A percentile compares a stretch with the other conserved stretches of the same genome.
Evolutionary conservation across 2,797 vertebrate species (phyloP).

Genomic region (Acrocephalus scirpaceus): DNA sequence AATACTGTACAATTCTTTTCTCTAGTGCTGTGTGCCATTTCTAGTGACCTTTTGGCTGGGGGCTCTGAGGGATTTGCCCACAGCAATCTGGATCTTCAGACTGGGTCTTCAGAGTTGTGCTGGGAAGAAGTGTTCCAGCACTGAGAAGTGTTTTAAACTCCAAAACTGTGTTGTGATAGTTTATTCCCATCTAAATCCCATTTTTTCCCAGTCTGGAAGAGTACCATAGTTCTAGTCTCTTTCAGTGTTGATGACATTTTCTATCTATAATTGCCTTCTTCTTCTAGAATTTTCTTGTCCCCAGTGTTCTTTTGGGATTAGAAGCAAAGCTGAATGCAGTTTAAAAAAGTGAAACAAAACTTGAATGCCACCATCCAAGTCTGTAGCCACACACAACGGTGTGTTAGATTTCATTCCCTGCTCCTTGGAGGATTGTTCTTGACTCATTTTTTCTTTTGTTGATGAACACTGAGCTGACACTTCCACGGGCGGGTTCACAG

Average conservation of each 20-base stretch:
- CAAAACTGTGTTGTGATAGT: background rate
- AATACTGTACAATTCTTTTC: background rate
- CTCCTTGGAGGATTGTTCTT: background rate
- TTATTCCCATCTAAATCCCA: background rate
- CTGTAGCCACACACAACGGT: fast-evolving
- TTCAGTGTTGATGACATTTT: background rate
- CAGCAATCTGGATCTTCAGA: background rate
- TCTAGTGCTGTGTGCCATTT: background rate
- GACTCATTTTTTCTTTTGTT: background rate
- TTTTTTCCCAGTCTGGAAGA: background rate
- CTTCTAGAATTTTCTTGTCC: background rate
- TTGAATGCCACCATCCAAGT: too few relatives aligned
- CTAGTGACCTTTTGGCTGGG: background rate
- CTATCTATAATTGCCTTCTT: background rate
- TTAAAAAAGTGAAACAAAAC: background rate
- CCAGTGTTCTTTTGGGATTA: background rate
- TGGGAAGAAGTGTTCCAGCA: background rate
- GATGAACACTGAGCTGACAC: background rate
- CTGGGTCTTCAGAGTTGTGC: background rate
- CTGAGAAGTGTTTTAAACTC: background rate
- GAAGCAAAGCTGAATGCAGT: background rate
- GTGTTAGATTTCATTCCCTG: background rate
- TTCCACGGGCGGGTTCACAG: background rate
- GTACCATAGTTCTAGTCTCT: background rate
- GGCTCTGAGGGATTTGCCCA: background rate